Evolutionary conservation across 2,797 vertebrate species (phyloP).

Genomic region (Merluccius polli): DNA sequence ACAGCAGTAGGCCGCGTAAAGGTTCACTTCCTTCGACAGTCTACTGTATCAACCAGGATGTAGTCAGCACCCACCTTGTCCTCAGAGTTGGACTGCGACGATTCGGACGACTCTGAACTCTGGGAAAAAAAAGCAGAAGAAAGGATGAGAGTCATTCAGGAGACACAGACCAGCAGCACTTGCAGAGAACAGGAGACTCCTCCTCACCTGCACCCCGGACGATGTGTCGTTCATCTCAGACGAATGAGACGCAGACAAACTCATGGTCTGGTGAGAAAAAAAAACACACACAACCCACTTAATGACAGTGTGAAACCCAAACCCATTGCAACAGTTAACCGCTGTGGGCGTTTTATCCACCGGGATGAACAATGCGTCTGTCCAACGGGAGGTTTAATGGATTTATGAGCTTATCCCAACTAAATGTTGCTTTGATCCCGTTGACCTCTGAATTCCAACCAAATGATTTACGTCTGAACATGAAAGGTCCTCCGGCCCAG

Average conservation of each 20-base stretch:
- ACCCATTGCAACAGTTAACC: conserved; percentile 13
- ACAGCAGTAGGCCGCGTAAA: background rate
- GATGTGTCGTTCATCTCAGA: conserved; percentile 58
- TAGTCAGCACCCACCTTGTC: conserved; percentile 48
- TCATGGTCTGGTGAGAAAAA: conserved; percentile 53
- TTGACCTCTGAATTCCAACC: conserved; percentile 14
- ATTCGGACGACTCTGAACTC: conserved; percentile 60
- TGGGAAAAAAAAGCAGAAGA: conserved; percentile 36
- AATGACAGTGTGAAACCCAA: conserved; percentile 38
- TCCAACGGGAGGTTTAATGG: conserved; percentile 25
- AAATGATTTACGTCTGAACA: conserved; percentile 20
- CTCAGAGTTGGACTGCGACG: conserved; percentile 55
- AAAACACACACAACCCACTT: conserved; percentile 30
- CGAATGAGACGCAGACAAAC: conserved; percentile 54
- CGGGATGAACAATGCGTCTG: conserved; percentile 39
- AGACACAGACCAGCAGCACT: background rate
- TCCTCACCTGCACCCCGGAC: conserved; percentile 53
- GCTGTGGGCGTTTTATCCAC: conserved; percentile 28
- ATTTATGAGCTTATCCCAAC: conserved; percentile 15
- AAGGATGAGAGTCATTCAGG: background rate
- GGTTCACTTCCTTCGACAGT: background rate
- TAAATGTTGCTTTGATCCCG: conserved; percentile 33
- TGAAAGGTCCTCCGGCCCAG: background rate
- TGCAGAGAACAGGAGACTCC: conserved; percentile 7
- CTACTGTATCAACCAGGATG: background rate